Conservation (phyloP, 2,797 vertebrate species). For the Pempheris klunzingeri region DNA sequence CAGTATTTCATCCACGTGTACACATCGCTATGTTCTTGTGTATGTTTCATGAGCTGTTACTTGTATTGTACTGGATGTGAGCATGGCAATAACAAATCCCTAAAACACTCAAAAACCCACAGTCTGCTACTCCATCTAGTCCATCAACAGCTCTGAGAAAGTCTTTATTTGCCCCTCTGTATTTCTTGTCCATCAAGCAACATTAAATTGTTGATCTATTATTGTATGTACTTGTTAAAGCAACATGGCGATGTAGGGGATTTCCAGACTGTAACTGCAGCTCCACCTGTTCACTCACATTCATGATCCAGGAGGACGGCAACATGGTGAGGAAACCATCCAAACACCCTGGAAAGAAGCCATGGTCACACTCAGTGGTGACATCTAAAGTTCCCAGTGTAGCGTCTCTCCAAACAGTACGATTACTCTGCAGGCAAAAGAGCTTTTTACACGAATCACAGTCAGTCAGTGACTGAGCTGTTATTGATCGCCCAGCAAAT, state of each 20-base stretch:
- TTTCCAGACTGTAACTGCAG: constrained; percentile 71
- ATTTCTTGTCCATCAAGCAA: constrained; percentile 11
- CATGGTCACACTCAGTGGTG: constrained; percentile 35
- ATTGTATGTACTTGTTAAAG: constrained; percentile 7
- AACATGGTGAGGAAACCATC: constrained; percentile 64
- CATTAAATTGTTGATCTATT: constrained; percentile 25
- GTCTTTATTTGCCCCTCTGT: background rate
- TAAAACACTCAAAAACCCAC: background rate
- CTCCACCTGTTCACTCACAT: constrained; percentile 76
- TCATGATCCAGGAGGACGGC: constrained; percentile 55
- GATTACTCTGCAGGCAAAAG: constrained; percentile 6
- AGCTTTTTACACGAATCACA: constrained; percentile 16
- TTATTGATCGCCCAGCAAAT: background rate
- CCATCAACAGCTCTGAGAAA: background rate
- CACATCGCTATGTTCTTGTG: background rate
- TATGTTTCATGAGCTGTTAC: background rate
- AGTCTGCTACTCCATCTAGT: background rate
- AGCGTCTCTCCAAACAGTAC: constrained; percentile 21
- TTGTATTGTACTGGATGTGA: background rate
- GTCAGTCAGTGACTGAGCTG: background rate
- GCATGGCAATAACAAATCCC: background rate
- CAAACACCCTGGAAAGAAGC: constrained; percentile 63
- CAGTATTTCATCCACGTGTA: constrained; percentile 5
- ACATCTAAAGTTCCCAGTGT: constrained; percentile 42
- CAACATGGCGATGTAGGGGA: constrained; percentile 55